A percentile compares a stretch with the other conserved stretches of the same genome.
Evolutionary conservation across 2,797 vertebrate genomes (phyloP).

Genomic region (Aulostomus chinensis): DNA sequence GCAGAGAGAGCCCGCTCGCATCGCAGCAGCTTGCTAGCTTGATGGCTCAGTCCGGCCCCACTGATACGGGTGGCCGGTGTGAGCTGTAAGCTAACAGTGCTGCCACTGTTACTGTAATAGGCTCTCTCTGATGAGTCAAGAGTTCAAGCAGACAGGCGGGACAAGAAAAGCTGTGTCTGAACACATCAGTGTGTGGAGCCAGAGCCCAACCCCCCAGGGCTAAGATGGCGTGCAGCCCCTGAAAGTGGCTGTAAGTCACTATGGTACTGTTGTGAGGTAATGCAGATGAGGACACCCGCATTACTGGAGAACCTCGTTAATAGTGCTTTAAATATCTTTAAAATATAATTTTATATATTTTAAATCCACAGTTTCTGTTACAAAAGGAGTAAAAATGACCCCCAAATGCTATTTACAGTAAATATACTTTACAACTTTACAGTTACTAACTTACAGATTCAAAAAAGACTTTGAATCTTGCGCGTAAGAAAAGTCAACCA

Average conservation of each 20-base stretch:
- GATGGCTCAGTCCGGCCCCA: constrained; percentile 22
- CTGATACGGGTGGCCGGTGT: constrained; percentile 12
- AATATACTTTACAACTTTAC: constrained; percentile 85
- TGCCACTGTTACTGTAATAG: constrained; percentile 20
- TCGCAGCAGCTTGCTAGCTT: constrained; percentile 29
- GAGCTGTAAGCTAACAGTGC: constrained; percentile 23
- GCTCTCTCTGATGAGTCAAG: constrained; percentile 27
- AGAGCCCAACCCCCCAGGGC: constrained; percentile 17
- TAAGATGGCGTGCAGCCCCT: constrained; percentile 34
- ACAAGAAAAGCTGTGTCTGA: constrained; percentile 22
- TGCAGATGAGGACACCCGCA: constrained; percentile 50
- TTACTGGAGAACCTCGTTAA: constrained; percentile 54
- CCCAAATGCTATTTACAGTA: constrained; percentile 81
- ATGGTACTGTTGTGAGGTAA: constrained; percentile 38
- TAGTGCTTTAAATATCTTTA: constrained; percentile 68
- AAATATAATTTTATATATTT: constrained; percentile 68
- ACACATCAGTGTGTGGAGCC: constrained; percentile 7
- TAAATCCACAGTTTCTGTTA: constrained; percentile 72
- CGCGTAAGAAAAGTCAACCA: constrained; percentile 42
- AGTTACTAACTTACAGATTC: constrained; percentile 68
- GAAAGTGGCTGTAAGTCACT: constrained; percentile 59
- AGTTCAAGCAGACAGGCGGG: constrained; percentile 61
- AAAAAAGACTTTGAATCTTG: constrained; percentile 57
- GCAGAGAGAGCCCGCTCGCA: constrained; percentile 42
- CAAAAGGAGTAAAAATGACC: constrained; percentile 80